A percentile compares a stretch with the other conserved stretches of the same genome.
Evolutionary conservation across 2,888 invertebrate genomes (phyloP).

Genomic region (Molanna angustata): DNA sequence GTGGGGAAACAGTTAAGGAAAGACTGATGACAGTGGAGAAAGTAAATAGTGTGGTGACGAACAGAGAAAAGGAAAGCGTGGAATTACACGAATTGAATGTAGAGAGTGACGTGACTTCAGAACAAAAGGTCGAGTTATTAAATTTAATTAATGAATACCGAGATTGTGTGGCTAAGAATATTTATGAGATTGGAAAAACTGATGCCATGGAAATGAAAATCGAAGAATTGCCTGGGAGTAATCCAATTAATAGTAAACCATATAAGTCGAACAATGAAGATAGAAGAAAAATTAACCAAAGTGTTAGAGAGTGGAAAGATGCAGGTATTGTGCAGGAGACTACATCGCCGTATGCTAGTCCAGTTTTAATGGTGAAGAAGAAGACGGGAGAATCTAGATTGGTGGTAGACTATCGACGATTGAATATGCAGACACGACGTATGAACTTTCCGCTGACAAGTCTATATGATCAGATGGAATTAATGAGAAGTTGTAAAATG

Average conservation of each 20-base stretch:
- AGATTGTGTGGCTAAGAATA: background rate
- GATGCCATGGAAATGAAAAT: background rate
- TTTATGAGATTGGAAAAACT: background rate
- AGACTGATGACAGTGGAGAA: too few relatives aligned
- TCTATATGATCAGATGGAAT: background rate
- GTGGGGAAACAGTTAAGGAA: too few relatives aligned
- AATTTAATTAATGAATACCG: background rate
- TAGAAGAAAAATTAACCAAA: background rate
- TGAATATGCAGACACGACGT: background rate
- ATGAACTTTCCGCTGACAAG: background rate
- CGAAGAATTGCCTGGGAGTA: background rate
- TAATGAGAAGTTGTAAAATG: background rate
- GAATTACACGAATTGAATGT: background rate
- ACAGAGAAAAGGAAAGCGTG: background rate
- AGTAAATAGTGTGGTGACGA: too few relatives aligned
- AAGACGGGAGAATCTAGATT: constrained; percentile 1
- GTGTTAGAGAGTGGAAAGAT: background rate
- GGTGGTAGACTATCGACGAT: background rate
- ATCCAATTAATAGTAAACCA: background rate
- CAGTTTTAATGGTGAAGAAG: background rate
- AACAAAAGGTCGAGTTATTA: background rate
- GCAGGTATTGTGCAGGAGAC: background rate
- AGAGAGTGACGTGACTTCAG: background rate
- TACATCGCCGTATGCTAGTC: background rate
- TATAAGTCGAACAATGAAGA: background rate